These are phyloP conservation scores for Sphenodon punctatus DNA, from an alignment of 2,797 vertebrate genomes.

Conservation along the genomic window DNA sequence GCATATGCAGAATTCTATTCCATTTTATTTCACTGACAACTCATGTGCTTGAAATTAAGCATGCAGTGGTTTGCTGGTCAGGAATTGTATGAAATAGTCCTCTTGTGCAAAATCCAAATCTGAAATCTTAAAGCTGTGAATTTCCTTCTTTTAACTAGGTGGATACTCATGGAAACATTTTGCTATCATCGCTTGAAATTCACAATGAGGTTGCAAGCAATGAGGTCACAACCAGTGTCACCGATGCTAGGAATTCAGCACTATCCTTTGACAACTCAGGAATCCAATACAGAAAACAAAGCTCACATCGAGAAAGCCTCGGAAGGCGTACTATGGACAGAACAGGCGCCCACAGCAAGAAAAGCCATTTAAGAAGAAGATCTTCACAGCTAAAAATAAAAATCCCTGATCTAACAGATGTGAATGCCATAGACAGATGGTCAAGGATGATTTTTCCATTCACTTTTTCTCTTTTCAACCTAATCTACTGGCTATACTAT, in stretches of 20 bases:
- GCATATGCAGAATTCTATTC: neutral
- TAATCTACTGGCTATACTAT: constrained; percentile 99
- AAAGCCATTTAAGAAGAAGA: constrained; percentile 88
- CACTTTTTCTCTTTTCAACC: constrained; percentile 95
- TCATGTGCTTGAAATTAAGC: constrained; percentile 18
- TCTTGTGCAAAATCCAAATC: constrained; percentile 17
- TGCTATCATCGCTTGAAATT: constrained; percentile 95
- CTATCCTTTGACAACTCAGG: constrained; percentile 90
- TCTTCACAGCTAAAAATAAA: constrained; percentile 98
- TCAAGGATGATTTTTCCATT: constrained; percentile 96
- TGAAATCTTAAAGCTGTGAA: neutral
- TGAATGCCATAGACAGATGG: constrained; percentile 97
- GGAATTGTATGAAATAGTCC: no score
- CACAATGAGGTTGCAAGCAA: constrained; percentile 94
- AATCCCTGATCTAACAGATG: constrained; percentile 97
- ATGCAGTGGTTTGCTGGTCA: constrained; percentile 6
- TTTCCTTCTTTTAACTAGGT: constrained; percentile 75
- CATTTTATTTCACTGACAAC: neutral
- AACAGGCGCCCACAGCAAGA: constrained; percentile 81
- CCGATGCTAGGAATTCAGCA: constrained; percentile 90
- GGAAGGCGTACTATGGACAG: constrained; percentile 85
- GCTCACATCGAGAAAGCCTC: constrained; percentile 78
- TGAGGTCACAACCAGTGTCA: constrained; percentile 86
- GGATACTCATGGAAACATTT: constrained; percentile 94
- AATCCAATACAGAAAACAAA: constrained; percentile 94